phyloP scores from a whole-genome alignment of 2,113 vertebrate species.

The Bufo gargarizans region DNA sequence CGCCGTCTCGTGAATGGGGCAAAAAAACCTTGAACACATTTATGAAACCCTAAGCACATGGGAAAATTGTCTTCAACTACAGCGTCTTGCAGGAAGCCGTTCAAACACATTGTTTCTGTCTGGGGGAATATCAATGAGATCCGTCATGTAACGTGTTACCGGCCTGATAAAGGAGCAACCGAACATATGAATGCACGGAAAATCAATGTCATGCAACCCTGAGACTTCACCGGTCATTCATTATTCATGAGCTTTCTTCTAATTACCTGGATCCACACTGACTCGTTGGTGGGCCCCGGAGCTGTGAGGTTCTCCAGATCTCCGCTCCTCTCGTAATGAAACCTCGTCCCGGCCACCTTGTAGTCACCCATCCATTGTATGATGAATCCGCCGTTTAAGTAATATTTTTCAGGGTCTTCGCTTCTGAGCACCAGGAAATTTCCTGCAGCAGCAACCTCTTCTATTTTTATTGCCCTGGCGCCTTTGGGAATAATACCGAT shows the following conservation, averaged over 20 bases:
- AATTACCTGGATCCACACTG: slow-evolving; percentile 91
- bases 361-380: slow-evolving; percentile 99
- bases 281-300: slow-evolving; percentile 86
- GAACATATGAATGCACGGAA: neutral
- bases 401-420: slow-evolving; percentile 84
- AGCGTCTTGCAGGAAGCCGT: neutral
- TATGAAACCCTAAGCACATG: neutral
- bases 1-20: no score
- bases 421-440: slow-evolving; percentile 92
- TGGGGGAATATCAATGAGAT: neutral
- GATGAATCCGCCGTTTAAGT: slow-evolving; percentile 93
- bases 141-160: neutral
- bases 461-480: slow-evolving; percentile 88
- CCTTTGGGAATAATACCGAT: slow-evolving; percentile 93
- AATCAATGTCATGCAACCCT: neutral
- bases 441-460: slow-evolving; percentile 87
- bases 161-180: neutral
- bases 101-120: neutral
- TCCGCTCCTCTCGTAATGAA: slow-evolving; percentile 88
- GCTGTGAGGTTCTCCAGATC: slow-evolving; percentile 94
- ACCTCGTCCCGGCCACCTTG: slow-evolving; percentile 84
- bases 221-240: neutral
- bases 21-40: slow-evolving; percentile 4
- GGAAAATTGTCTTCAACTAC: neutral
- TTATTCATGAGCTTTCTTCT: neutral